Evolutionary conservation across 1,140 invertebrate genomes (phyloP).

Genomic region (Patella vulgata): DNA sequence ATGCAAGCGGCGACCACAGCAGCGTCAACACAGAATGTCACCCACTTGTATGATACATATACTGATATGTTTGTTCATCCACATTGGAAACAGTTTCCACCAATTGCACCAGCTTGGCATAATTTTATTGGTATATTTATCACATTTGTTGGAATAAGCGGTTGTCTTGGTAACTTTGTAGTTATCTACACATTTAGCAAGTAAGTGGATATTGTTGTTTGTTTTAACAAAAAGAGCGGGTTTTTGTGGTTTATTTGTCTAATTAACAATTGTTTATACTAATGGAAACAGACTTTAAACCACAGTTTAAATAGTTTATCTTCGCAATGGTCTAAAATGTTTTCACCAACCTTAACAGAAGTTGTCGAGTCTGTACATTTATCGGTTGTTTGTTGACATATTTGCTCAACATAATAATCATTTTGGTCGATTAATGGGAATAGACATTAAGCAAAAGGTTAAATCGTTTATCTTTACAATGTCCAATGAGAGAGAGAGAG

Average conservation of each 20-base stretch:
- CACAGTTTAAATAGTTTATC: background rate
- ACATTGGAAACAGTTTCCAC: constrained; percentile 52
- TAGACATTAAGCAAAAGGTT: no score
- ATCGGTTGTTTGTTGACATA: no score
- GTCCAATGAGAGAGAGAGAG: no score
- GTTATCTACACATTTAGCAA: constrained; percentile 85
- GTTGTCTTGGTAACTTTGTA: constrained; percentile 82
- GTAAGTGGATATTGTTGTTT: constrained; percentile 51
- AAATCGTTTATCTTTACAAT: no score
- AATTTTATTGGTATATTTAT: constrained; percentile 81
- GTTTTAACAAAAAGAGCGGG: background rate
- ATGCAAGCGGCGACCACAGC: background rate
- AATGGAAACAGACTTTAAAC: background rate
- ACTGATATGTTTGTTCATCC: constrained; percentile 50
- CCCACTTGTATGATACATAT: constrained; percentile 50
- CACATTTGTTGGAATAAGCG: constrained; percentile 76
- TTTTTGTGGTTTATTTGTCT: background rate
- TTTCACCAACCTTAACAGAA: no score
- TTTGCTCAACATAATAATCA: no score
- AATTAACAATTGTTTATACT: background rate
- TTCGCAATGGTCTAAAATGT: background rate
- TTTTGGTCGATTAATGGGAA: no score
- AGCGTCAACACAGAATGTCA: constrained; percentile 18
- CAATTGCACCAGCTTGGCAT: constrained; percentile 67
- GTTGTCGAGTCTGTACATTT: no score